A percentile compares a stretch with the other conserved stretches of the same genome.
phyloP scores from a whole-genome alignment of 2,888 invertebrate species.

The Tetheella fluctuosa region DNA sequence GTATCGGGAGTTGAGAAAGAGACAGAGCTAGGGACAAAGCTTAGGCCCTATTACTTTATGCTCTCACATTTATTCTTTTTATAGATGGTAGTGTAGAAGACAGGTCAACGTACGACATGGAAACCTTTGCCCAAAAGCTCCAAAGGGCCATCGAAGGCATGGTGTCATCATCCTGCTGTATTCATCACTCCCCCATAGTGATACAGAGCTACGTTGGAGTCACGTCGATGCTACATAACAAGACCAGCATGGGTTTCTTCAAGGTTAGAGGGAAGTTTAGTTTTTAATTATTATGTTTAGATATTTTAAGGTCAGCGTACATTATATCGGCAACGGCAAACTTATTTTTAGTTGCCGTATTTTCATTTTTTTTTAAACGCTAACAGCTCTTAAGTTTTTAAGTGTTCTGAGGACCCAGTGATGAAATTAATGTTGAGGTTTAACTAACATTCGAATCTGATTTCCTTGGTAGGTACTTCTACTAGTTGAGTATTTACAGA shows the following conservation, averaged over 20 bases:
- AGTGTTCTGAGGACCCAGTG: no score
- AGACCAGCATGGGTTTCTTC: constrained; percentile 93
- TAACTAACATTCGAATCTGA: no score
- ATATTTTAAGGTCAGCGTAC: background rate
- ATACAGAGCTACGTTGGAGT: constrained; percentile 92
- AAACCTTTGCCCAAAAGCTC: constrained; percentile 83
- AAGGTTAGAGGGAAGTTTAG: constrained; percentile 94
- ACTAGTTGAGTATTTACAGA: no score
- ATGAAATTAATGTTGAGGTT: no score
- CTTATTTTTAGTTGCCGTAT: background rate
- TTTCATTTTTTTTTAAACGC: background rate
- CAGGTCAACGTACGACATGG: constrained; percentile 84
- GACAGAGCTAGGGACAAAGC: no score
- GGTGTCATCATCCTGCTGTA: constrained; percentile 76
- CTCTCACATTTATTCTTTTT: constrained; percentile 4
- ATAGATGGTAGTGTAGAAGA: constrained; percentile 70
- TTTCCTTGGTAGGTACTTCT: no score
- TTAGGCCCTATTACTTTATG: no score
- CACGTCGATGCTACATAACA: constrained; percentile 91
- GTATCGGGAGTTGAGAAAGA: no score
- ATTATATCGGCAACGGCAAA: background rate
- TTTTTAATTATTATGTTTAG: constrained; percentile 77
- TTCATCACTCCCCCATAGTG: constrained; percentile 88
- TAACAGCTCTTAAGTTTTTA: no score
- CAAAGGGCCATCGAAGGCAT: constrained; percentile 80